Percentiles rank a stretch among this genome's conserved stretches.
phyloP scores from a whole-genome alignment of 2,888 invertebrate species.

The Coenonympha glycerion region DNA sequence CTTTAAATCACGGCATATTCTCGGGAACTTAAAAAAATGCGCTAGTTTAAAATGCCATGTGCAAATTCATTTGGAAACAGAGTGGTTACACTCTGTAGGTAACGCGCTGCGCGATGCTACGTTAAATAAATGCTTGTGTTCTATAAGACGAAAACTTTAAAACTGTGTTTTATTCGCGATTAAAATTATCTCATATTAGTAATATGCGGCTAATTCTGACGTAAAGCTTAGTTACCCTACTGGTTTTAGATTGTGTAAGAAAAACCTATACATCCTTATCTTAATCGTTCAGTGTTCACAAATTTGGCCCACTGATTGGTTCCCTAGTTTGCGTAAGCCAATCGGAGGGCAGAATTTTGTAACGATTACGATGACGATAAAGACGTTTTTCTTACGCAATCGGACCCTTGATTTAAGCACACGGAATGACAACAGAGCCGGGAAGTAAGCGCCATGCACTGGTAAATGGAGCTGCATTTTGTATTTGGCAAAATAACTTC shows the following conservation, averaged over 20 bases:
- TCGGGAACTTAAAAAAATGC: background rate
- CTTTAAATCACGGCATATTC: background rate
- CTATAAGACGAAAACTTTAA: background rate
- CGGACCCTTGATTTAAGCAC: slow-evolving; percentile 43
- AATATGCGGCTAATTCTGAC: too few relatives aligned
- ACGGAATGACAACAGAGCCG: slow-evolving; percentile 56
- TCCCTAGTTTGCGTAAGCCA: too few relatives aligned
- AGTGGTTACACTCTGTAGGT: background rate
- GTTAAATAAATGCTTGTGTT: too few relatives aligned
- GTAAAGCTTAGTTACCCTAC: too few relatives aligned
- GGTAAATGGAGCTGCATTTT: slow-evolving; percentile 36
- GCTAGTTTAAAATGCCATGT: slow-evolving; percentile 4
- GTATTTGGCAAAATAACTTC: slow-evolving; percentile 7
- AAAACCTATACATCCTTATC: too few relatives aligned
- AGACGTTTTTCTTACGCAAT: too few relatives aligned
- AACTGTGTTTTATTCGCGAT: background rate
- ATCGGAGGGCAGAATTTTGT: too few relatives aligned
- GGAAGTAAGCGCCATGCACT: slow-evolving; percentile 63
- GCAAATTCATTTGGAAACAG: slow-evolving; percentile 1
- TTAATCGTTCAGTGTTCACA: too few relatives aligned
- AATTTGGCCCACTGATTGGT: too few relatives aligned
- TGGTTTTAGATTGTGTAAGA: too few relatives aligned
- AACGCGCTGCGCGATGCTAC: background rate
- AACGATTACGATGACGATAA: too few relatives aligned
- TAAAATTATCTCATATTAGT: background rate